Evolutionary conservation across 1,140 invertebrate species (phyloP).

Genomic region (Lutraria rhynchaena): DNA sequence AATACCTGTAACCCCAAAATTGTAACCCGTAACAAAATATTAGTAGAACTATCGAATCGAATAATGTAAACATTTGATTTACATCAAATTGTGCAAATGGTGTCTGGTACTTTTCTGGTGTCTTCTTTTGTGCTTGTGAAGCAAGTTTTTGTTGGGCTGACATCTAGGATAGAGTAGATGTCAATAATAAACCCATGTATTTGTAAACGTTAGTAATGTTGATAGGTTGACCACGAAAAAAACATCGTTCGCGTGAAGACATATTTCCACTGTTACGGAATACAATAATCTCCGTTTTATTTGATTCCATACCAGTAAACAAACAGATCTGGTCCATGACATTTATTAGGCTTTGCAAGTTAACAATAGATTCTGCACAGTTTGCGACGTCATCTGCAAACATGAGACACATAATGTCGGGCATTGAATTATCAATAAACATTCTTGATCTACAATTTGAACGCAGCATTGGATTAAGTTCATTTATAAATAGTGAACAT

Average conservation of each 20-base stretch:
- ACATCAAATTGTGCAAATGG: too few relatives aligned
- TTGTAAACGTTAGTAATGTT: slow-evolving; percentile 12
- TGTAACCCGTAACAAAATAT: too few relatives aligned
- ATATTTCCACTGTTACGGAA: slow-evolving; percentile 2
- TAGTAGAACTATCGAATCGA: too few relatives aligned
- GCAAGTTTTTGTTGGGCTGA: slow-evolving; percentile 1
- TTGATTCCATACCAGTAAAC: slow-evolving; percentile 26
- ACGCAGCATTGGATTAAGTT: background rate
- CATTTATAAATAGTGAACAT: slow-evolving; percentile 7
- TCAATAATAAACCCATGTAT: slow-evolving; percentile 26
- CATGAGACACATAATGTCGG: slow-evolving; percentile 28
- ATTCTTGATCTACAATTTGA: slow-evolving; percentile 14
- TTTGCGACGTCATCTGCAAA: slow-evolving; percentile 32
- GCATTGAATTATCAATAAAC: slow-evolving; percentile 35
- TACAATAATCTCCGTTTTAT: slow-evolving; percentile 29
- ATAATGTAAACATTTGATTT: too few relatives aligned
- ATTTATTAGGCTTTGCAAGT: slow-evolving; percentile 21
- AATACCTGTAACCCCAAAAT: too few relatives aligned
- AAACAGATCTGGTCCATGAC: background rate
- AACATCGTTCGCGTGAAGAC: background rate
- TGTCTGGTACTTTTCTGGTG: too few relatives aligned
- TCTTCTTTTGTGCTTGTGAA: slow-evolving; percentile 33
- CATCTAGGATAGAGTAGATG: slow-evolving; percentile 8
- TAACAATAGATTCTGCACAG: slow-evolving; percentile 4
- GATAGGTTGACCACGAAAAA: background rate